Evolutionary conservation across 1,140 invertebrate species (phyloP).

Genomic region (Drepana arcuata): DNA sequence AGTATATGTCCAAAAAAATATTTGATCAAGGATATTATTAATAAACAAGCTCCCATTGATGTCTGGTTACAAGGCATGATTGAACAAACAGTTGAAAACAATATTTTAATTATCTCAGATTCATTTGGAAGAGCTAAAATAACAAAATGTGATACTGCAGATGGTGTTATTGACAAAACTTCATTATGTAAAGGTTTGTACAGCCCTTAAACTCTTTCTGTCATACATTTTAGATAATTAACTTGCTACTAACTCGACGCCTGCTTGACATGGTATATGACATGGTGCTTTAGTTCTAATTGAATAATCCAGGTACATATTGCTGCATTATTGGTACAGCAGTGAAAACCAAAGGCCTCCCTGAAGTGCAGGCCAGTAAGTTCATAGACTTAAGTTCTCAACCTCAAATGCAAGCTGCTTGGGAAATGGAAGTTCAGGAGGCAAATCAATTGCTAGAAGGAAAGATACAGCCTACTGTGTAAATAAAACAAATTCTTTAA

Average conservation of each 20-base stretch:
- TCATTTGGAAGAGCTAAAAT: constrained; percentile 44
- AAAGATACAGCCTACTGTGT: constrained; percentile 23
- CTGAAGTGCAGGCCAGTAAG: constrained; percentile 42
- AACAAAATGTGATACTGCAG: constrained; percentile 44
- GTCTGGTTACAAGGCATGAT: constrained; percentile 60
- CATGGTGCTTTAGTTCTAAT: no score
- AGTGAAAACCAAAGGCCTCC: constrained; percentile 38
- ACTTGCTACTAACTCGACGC: no score
- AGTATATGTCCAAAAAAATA: constrained; percentile 38
- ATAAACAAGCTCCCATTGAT: constrained; percentile 37
- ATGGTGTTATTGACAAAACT: constrained; percentile 42
- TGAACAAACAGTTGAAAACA: constrained; percentile 42
- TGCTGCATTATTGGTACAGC: constrained; percentile 50
- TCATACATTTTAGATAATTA: no score
- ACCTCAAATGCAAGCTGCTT: constrained; percentile 37
- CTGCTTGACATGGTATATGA: no score
- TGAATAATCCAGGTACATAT: constrained; percentile 34
- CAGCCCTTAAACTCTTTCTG: no score
- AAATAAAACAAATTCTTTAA: constrained; percentile 21
- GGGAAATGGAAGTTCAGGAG: constrained; percentile 49
- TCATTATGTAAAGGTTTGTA: constrained; percentile 36
- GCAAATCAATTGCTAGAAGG: constrained; percentile 32
- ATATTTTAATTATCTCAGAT: constrained; percentile 53
- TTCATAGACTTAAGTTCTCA: constrained; percentile 37
- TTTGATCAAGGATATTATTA: constrained; percentile 42